Percentiles rank a stretch among this genome's conserved stretches.
These are phyloP conservation scores for Caenorhabditis brenneri DNA, from an alignment of 1,140 invertebrate genomes.

Conservation along the genomic window DNA sequence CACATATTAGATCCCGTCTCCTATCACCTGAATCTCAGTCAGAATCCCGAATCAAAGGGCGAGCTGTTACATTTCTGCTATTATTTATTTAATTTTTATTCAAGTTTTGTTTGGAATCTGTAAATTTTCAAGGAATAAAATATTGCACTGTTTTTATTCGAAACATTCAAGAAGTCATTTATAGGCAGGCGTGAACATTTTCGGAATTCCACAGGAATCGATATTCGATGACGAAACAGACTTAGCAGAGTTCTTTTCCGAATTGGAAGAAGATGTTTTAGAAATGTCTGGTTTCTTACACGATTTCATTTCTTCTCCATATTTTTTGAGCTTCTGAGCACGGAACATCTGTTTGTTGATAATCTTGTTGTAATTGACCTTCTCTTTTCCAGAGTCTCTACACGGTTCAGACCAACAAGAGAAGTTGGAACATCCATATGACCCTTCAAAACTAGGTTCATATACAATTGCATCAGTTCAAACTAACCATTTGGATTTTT, in stretches of 20 bases:
- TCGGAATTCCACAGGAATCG: neutral
- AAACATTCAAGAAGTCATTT: neutral
- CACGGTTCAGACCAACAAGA: conserved; percentile 21
- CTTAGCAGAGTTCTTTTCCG: neutral
- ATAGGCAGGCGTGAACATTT: neutral
- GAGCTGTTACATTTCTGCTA: neutral
- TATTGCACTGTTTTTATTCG: neutral
- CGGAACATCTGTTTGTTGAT: conserved; percentile 9
- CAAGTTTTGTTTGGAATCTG: neutral
- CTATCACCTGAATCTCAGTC: conserved; percentile 12
- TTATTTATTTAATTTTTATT: neutral
- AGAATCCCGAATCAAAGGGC: neutral
- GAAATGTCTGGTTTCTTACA: neutral
- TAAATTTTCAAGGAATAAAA: neutral
- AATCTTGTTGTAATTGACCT: conserved; percentile 7
- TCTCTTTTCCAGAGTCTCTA: neutral
- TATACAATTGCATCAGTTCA: neutral
- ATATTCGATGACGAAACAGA: neutral
- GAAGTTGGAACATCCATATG: conserved; percentile 19
- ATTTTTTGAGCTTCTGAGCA: conserved; percentile 5
- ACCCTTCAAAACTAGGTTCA: neutral
- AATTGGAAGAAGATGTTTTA: neutral
- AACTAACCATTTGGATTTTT: conserved; percentile 18
- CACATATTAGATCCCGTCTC: neutral
- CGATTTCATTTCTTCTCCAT: conserved; percentile 9